Percentiles rank a stretch among this genome's conserved stretches.
Conservation (phyloP, 37 sponge, comb jelly and placozoan genomes). For the Bolinopsis microptera region DNA sequence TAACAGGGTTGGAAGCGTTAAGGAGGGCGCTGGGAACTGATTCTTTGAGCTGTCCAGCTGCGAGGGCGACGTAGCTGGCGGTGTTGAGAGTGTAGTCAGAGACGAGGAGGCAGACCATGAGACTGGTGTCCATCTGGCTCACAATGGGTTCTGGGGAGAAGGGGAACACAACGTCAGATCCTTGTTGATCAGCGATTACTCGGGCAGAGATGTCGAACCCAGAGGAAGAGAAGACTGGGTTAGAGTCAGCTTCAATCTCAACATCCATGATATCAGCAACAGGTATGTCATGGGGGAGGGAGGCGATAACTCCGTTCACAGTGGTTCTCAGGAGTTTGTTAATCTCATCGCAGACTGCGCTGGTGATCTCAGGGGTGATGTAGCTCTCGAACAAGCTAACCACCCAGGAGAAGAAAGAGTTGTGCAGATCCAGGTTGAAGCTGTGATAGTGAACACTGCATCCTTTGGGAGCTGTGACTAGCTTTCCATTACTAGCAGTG, state of each 20-base stretch:
- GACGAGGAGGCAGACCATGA: conserved; percentile 23
- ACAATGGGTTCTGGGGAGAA: conserved; percentile 12
- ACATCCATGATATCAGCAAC: not conserved
- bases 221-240: not conserved
- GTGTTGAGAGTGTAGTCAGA: conserved; percentile 62
- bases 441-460: not conserved
- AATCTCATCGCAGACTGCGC: not conserved
- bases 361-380: conserved; percentile 8
- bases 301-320: not conserved
- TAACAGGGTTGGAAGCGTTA: conserved; percentile 14
- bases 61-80: not conserved
- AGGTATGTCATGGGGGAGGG: conserved; percentile 1
- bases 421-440: conserved; percentile 43
- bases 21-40: not conserved
- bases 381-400: not conserved
- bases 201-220: not conserved
- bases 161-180: conserved; percentile 19
- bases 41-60: not conserved
- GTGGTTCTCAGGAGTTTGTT: not conserved
- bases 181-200: not conserved
- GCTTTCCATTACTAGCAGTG: not conserved
- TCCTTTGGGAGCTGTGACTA: not conserved
- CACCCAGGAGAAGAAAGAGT: conserved; percentile 9
- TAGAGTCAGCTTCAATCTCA: conserved; percentile 4
- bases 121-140: not conserved